Percentiles rank a stretch among this genome's conserved stretches.
Conservation (phyloP, 1,140 invertebrate species). For the Orchesella cincta region DNA sequence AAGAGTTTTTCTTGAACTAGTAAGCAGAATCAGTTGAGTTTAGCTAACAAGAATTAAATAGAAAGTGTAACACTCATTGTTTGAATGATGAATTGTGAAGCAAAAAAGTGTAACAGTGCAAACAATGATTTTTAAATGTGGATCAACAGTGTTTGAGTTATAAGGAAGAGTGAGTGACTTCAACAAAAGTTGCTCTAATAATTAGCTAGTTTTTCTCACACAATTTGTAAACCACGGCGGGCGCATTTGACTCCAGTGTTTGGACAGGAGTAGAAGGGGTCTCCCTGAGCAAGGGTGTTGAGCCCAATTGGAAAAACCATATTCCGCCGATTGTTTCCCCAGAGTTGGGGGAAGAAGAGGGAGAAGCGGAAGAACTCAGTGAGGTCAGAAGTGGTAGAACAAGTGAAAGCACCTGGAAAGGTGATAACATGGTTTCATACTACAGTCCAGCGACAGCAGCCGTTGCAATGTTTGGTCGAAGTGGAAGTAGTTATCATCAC, state of each 20-base stretch:
- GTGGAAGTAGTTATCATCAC: constrained; percentile 41
- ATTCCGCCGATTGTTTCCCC: constrained; percentile 26
- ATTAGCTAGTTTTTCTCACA: no score
- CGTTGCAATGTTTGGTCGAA: constrained; percentile 49
- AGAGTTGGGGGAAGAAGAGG: constrained; percentile 10
- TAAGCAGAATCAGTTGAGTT: no score
- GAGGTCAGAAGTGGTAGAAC: constrained; percentile 6
- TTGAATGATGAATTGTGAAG: no score
- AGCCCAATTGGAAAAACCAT: constrained; percentile 6
- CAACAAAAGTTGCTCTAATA: no score
- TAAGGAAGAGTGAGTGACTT: no score
- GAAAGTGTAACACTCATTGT: no score
- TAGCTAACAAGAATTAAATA: no score
- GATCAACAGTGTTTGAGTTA: no score
- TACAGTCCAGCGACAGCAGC: constrained; percentile 43
- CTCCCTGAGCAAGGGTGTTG: not conserved
- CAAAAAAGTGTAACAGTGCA: no score
- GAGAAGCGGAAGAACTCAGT: constrained; percentile 7
- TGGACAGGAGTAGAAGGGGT: not conserved
- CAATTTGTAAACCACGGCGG: constrained; percentile 5
- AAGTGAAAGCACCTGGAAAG: constrained; percentile 22
- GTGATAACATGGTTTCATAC: constrained; percentile 33
- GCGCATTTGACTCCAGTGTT: not conserved
- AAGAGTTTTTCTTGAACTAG: no score
- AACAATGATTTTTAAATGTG: no score